Percentiles rank a stretch among this genome's conserved stretches.
Conservation (phyloP, 2,888 invertebrate genomes). For the Automeris io region DNA sequence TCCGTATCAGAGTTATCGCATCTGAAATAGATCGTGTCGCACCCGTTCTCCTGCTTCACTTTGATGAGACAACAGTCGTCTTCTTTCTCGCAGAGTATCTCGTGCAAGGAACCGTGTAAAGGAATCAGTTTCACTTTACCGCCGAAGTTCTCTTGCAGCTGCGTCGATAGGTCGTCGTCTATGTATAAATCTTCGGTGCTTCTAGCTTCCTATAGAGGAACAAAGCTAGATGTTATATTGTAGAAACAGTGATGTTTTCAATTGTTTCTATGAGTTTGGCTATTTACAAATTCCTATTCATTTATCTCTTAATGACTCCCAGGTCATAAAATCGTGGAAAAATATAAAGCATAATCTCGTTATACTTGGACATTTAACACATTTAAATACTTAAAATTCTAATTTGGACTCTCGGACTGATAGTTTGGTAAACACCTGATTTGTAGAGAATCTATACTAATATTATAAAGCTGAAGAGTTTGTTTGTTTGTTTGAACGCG, state of each 20-base stretch:
- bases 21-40: slow-evolving; percentile 61
- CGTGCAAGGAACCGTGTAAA: slow-evolving; percentile 63
- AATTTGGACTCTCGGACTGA: too few relatives aligned
- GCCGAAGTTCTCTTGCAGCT: slow-evolving; percentile 66
- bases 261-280: too few relatives aligned
- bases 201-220: slow-evolving; percentile 56
- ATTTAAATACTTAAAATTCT: too few relatives aligned
- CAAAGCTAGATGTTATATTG: not conserved
- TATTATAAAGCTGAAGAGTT: too few relatives aligned
- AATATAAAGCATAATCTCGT: too few relatives aligned
- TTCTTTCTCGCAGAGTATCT: slow-evolving; percentile 62
- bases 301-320: too few relatives aligned
- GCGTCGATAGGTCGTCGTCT: slow-evolving; percentile 71
- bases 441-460: too few relatives aligned
- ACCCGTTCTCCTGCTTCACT: slow-evolving; percentile 64
- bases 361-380: too few relatives aligned
- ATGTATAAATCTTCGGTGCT: slow-evolving; percentile 77
- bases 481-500: too few relatives aligned
- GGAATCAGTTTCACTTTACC: slow-evolving; percentile 61
- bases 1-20: slow-evolving; percentile 62
- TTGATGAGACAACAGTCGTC: slow-evolving; percentile 70
- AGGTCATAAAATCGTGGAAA: too few relatives aligned
- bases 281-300: too few relatives aligned
- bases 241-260: not conserved
- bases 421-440: too few relatives aligned